Evolutionary conservation across 2,797 vertebrate genomes (phyloP).

Genomic region (Tangara arthus): DNA sequence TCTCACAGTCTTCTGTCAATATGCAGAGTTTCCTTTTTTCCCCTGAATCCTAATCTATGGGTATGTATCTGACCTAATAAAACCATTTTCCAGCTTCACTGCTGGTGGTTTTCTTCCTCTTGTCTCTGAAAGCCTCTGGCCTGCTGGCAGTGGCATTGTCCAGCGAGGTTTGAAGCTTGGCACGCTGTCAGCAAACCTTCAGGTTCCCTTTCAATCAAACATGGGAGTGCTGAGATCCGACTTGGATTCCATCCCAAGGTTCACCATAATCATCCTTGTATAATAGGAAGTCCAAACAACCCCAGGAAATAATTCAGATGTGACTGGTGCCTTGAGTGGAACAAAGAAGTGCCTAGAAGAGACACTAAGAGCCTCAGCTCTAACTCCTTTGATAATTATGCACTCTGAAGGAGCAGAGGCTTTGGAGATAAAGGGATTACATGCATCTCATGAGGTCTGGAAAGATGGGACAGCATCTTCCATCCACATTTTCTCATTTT

Average conservation of each 20-base stretch:
- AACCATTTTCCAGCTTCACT: not conserved
- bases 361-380: not conserved
- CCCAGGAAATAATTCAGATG: constrained; percentile 52
- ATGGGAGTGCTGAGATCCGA: not conserved
- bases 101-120: constrained; percentile 25
- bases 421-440: constrained; percentile 47
- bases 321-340: not conserved
- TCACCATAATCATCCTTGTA: constrained; percentile 1
- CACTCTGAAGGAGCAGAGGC: not conserved
- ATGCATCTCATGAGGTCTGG: not conserved
- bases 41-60: not conserved
- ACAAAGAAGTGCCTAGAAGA: constrained; percentile 16
- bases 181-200: not conserved
- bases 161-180: not conserved
- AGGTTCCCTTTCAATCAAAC: not conserved
- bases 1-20: constrained; percentile 5
- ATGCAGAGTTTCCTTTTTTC: not conserved
- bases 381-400: constrained; percentile 14
- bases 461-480: not conserved
- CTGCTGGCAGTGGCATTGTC: constrained; percentile 28
- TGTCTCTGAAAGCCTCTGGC: not conserved
- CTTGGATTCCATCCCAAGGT: constrained; percentile 36
- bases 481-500: not conserved
- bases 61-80: not conserved
- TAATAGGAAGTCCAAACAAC: constrained; percentile 47